These are phyloP conservation scores for Drosophila prosaltans DNA, from an alignment of 1,140 invertebrate species.

Conservation along the genomic window DNA sequence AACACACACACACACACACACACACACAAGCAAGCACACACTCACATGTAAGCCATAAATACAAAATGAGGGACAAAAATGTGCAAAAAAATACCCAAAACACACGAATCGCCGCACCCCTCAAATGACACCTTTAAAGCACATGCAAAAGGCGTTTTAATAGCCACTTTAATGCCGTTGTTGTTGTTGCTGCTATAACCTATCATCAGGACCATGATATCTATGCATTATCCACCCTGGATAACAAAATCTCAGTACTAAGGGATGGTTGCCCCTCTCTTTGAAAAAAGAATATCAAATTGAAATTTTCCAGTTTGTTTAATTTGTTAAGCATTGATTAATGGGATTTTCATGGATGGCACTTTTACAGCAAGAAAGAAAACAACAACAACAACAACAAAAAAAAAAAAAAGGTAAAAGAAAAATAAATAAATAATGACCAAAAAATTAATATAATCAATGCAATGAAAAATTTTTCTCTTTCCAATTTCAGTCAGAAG, in stretches of 20 bases:
- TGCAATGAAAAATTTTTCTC: neutral
- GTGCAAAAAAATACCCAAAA: constrained; percentile 52
- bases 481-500: no score
- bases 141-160: constrained; percentile 63
- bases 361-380: neutral
- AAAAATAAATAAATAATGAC: neutral
- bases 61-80: constrained; percentile 51
- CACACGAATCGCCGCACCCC: constrained; percentile 45
- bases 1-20: constrained; percentile 4
- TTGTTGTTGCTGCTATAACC: constrained; percentile 49
- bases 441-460: neutral
- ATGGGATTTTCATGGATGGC: constrained; percentile 63
- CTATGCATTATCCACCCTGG: constrained; percentile 38
- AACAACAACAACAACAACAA: neutral
- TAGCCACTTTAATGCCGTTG: constrained; percentile 22
- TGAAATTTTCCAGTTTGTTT: constrained; percentile 78
- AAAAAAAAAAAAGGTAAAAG: neutral
- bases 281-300: constrained; percentile 56
- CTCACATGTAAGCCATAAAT: constrained; percentile 14
- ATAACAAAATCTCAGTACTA: neutral
- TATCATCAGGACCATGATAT: constrained; percentile 53
- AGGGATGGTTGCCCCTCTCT: neutral
- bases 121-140: constrained; percentile 16
- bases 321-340: constrained; percentile 72
- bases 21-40: constrained; percentile 3